Conservation (phyloP, 2,888 invertebrate species). For the Tenthredo scrophulariae region DNA sequence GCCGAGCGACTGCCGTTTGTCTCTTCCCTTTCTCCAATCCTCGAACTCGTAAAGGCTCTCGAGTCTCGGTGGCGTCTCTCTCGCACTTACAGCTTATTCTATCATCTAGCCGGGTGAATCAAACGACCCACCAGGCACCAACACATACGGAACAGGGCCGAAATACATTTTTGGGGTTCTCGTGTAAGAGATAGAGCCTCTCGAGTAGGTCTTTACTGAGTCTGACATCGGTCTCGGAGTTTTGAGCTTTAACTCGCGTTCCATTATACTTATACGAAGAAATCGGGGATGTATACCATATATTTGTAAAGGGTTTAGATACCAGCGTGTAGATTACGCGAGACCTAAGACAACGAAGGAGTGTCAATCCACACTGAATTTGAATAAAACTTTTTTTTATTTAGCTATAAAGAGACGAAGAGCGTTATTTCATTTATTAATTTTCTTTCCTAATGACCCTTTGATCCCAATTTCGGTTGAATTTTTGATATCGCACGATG, state of each 20-base stretch:
- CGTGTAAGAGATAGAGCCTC: background rate
- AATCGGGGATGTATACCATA: background rate
- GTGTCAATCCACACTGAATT: slow-evolving; percentile 6
- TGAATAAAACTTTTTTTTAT: background rate
- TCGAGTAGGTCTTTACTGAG: background rate
- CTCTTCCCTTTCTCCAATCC: slow-evolving; percentile 56
- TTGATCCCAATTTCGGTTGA: background rate
- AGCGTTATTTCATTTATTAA: background rate
- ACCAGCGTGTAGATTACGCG: background rate
- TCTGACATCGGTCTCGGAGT: background rate
- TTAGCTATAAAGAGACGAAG: background rate
- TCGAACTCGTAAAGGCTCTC: slow-evolving; percentile 44
- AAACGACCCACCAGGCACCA: slow-evolving; percentile 2
- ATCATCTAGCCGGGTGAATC: slow-evolving; percentile 28
- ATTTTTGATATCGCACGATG: background rate
- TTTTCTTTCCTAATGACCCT: background rate
- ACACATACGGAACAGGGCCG: background rate
- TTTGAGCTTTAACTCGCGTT: background rate
- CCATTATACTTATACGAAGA: background rate
- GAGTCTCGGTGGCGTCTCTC: slow-evolving; percentile 50
- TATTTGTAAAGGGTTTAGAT: background rate
- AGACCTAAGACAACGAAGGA: background rate
- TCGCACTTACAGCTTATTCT: slow-evolving; percentile 27
- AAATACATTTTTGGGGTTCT: slow-evolving; percentile 53
- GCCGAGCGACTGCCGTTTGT: slow-evolving; percentile 74